Evolutionary conservation across 2,888 invertebrate species (phyloP), one percentile per base, ranked within the genome.

Genomic region (Tribolium freemani): DNA sequence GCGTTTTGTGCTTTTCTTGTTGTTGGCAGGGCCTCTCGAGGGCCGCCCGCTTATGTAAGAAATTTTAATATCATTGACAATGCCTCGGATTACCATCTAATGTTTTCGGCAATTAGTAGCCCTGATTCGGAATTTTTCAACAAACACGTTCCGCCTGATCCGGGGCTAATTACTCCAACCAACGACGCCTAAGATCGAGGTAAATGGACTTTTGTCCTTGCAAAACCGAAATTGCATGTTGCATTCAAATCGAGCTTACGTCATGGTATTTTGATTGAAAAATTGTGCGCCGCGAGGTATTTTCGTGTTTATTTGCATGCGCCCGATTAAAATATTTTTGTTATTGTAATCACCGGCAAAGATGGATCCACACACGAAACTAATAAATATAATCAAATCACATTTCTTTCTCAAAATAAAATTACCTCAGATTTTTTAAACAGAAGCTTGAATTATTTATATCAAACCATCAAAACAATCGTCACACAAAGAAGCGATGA

Each of bases 191-290:
- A 80, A 79, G 78, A 71, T 75, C 74, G 78, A 84, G 86, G 86
- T 86, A 86, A 86, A 86, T 76, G 86, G 80, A 85, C 86, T 83
- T 85, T 86, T 85, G 86, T 85, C 86, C 86, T 86, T 86, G 86
- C 80, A 81, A 79, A 78, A 68, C 75, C 76, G 75, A 78, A 80
- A 81, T 79, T 81, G 80, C 81, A 80, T 77, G 78, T 76, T 80
- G 81, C 79, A 81, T 81, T 81, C 77, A 76, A 78, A 79, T 79
- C 57, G 68, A 53, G 72, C 69, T 72, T 72, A 72, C 72, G 69
- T 72, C 72, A 72, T 57, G 69, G 31, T 57, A 72, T 72, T 56
- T 72, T 72, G 71, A 67, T 26, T 54, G 64, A 66, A 66, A 68
- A 73, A 69, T 68, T 26, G 67, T 74, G 51, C 45, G 69, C 71